A percentile compares a stretch with the other conserved stretches of the same genome.
phyloP scores from a whole-genome alignment of 2,797 vertebrate species.

The Stomatorhinus walkeri region DNA sequence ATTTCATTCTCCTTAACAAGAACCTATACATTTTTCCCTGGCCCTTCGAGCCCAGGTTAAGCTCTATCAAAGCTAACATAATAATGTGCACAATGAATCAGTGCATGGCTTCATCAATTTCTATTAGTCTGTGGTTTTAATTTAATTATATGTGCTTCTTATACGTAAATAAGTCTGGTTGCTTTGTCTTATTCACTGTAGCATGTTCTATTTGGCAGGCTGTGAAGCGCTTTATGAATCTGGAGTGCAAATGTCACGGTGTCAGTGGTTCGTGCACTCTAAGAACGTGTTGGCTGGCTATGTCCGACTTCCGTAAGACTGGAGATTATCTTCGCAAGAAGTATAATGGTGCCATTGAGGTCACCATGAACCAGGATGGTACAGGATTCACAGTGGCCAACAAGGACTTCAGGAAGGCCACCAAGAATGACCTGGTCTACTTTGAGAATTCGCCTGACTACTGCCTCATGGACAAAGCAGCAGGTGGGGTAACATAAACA shows the following conservation, averaged over 20 bases:
- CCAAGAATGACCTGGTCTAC: slow-evolving; percentile 93
- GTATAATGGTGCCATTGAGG: slow-evolving; percentile 93
- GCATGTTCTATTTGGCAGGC: slow-evolving; percentile 58
- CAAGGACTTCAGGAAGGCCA: slow-evolving; percentile 70
- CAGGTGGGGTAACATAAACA: slow-evolving; percentile 66
- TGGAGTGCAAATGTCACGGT: slow-evolving; percentile 96
- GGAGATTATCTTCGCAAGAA: slow-evolving; percentile 88
- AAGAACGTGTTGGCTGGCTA: slow-evolving; percentile 95
- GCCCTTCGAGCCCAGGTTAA: not conserved
- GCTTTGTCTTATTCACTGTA: not conserved
- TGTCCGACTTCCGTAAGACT: slow-evolving; percentile 92
- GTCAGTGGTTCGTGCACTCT: slow-evolving; percentile 95
- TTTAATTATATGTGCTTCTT: not conserved
- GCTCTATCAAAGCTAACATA: not conserved
- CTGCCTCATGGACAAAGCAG: slow-evolving; percentile 90
- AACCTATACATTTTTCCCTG: not conserved
- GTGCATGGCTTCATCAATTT: not conserved
- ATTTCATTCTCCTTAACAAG: slow-evolving; percentile 1
- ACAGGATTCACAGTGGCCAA: slow-evolving; percentile 89
- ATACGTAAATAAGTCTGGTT: not conserved
- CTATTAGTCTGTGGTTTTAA: not conserved
- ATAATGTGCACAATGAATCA: not conserved
- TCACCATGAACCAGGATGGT: slow-evolving; percentile 93
- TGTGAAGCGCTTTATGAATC: slow-evolving; percentile 94
- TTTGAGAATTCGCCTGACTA: slow-evolving; percentile 98